Conservation (phyloP, 2,888 invertebrate species). For the Lasioglossum morio region DNA sequence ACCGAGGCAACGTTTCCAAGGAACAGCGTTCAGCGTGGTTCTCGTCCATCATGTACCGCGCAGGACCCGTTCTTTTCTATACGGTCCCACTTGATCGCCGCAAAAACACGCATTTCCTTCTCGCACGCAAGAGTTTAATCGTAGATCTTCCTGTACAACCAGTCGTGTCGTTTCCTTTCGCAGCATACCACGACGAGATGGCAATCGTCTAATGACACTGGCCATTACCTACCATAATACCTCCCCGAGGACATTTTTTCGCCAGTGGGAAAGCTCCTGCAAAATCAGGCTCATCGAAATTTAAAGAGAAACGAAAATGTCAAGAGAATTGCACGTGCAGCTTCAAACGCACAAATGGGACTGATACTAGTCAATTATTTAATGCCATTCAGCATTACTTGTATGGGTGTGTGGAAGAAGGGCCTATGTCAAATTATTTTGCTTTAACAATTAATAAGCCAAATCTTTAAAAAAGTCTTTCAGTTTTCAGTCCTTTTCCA, state of each 20-base stretch:
- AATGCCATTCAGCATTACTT: too few species aligned
- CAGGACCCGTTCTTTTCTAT: slow-evolving; percentile 19
- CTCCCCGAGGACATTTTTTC: background rate
- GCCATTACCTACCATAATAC: slow-evolving; percentile 33
- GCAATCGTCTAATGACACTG: slow-evolving; percentile 44
- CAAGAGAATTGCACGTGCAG: background rate
- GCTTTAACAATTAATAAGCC: too few species aligned
- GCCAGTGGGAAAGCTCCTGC: slow-evolving; percentile 1
- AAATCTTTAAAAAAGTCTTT: too few species aligned
- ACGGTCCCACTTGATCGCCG: slow-evolving; percentile 31
- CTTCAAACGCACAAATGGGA: background rate
- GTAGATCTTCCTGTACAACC: slow-evolving; percentile 58
- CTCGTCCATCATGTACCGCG: background rate
- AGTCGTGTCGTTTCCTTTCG: slow-evolving; percentile 52
- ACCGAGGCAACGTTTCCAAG: background rate
- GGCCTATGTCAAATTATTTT: too few species aligned
- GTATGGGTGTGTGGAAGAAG: too few species aligned
- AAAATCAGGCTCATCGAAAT: background rate
- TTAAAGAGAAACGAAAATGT: background rate
- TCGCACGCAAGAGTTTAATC: slow-evolving; percentile 45
- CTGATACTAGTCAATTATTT: background rate
- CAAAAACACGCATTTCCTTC: slow-evolving; percentile 51
- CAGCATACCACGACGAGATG: slow-evolving; percentile 31
- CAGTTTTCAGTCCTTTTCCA: too few species aligned
- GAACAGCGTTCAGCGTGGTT: background rate